Percentiles rank a stretch among this genome's conserved stretches.
These are phyloP conservation scores for Ginglymostoma cirratum DNA, from an alignment of 2,113 vertebrate genomes.

Conservation along the genomic window DNA sequence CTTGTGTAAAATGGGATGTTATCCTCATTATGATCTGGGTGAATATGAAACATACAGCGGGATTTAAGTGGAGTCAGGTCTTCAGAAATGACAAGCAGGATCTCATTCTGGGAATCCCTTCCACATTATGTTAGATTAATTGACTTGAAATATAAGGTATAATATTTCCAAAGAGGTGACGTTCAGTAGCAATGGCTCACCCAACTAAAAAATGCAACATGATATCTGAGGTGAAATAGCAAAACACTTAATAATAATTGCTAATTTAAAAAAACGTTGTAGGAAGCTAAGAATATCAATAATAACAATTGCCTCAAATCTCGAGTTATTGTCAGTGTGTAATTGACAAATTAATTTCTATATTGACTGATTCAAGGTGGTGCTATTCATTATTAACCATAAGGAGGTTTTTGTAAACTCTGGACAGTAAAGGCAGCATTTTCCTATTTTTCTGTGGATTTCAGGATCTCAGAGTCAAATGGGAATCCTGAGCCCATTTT, in stretches of 20 bases:
- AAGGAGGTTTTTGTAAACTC: neutral
- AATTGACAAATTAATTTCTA: neutral
- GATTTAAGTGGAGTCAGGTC: neutral
- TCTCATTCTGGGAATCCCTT: neutral
- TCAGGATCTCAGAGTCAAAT: neutral
- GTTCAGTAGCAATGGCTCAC: neutral
- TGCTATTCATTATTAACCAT: neutral
- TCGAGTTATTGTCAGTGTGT: neutral
- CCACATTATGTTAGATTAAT: neutral
- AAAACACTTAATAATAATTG: neutral
- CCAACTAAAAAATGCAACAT: neutral
- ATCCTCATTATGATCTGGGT: neutral
- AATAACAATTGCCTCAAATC: neutral
- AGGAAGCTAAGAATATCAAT: neutral
- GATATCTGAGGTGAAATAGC: neutral
- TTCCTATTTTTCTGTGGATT: neutral
- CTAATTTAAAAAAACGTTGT: neutral
- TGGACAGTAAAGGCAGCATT: neutral
- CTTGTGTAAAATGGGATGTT: neutral
- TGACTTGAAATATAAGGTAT: neutral
- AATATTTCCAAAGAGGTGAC: slow-evolving; percentile 10
- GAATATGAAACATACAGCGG: neutral
- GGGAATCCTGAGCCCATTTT: neutral
- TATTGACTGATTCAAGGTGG: neutral
- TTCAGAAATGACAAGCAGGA: neutral